These are phyloP conservation scores for Accipiter cooperii DNA, from an alignment of 2,113 vertebrate species.

Conservation along the genomic window DNA sequence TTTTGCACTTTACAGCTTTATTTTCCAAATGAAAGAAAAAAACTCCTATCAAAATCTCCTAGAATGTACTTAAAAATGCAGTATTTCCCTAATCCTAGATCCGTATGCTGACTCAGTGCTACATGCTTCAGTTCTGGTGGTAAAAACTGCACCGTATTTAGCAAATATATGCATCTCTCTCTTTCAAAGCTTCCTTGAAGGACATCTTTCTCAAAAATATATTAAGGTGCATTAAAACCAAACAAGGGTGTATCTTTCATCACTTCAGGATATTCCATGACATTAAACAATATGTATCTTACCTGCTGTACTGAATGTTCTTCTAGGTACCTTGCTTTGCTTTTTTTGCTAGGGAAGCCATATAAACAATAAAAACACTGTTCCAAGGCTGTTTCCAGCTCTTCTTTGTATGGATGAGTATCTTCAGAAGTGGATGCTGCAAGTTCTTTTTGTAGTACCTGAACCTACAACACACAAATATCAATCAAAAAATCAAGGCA, in stretches of 20 bases:
- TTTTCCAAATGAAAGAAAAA: background rate
- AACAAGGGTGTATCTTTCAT: background rate
- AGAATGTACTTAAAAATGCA: background rate
- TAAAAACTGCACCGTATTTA: background rate
- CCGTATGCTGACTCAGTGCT: background rate
- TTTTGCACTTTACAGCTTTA: background rate
- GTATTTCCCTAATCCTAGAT: background rate
- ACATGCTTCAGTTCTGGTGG: background rate
- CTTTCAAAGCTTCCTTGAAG: background rate
- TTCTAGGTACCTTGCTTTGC: constrained; percentile 94
- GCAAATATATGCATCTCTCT: background rate
- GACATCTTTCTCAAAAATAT: background rate
- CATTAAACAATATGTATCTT: background rate
- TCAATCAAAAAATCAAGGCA: background rate
- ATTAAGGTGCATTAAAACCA: background rate
- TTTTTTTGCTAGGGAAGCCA: constrained; percentile 95
- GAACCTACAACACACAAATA: constrained; percentile 71
- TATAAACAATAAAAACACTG: constrained; percentile 97
- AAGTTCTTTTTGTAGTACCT: constrained; percentile 88
- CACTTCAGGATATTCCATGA: background rate
- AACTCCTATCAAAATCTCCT: background rate
- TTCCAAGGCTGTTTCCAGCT: constrained; percentile 92
- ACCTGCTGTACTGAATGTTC: constrained; percentile 96
- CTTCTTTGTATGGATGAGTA: constrained; percentile 90
- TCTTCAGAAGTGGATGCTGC: constrained; percentile 74